Conservation (phyloP, 2,113 vertebrate genomes). For the Dicrurus megarhynchus region DNA sequence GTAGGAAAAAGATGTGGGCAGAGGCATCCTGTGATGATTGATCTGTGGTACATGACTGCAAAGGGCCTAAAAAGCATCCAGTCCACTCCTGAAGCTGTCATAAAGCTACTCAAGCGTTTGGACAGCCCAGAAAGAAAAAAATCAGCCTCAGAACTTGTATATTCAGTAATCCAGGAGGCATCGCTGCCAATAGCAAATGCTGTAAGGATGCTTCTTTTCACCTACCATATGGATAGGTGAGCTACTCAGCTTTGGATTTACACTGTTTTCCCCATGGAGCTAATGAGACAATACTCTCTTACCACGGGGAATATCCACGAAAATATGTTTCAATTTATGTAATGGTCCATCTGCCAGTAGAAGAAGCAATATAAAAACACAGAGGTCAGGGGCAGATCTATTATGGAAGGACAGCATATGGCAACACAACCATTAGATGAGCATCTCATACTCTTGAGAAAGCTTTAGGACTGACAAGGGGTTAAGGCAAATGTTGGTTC, state of each 20-base stretch:
- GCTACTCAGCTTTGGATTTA: neutral
- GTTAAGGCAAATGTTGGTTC: constrained; percentile 71
- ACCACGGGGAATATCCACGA: constrained; percentile 10
- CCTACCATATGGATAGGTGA: constrained; percentile 33
- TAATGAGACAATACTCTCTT: neutral
- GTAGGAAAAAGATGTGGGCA: neutral
- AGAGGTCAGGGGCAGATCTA: constrained; percentile 69
- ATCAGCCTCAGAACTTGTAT: neutral
- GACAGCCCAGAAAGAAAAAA: neutral
- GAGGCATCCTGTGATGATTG: neutral
- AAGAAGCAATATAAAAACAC: constrained; percentile 46
- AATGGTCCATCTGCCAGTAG: constrained; percentile 55
- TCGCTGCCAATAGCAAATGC: neutral
- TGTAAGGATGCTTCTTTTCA: neutral
- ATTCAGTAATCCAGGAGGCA: neutral
- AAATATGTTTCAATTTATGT: constrained; percentile 65
- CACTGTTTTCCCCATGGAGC: neutral
- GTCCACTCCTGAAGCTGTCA: neutral
- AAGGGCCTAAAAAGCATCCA: neutral
- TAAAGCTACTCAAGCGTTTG: neutral
- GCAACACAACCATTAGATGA: constrained; percentile 64
- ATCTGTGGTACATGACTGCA: neutral
- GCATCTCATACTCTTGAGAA: constrained; percentile 68
- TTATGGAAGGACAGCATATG: constrained; percentile 63
- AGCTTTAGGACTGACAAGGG: constrained; percentile 67